A percentile compares a stretch with the other conserved stretches of the same genome.
phyloP scores from a whole-genome alignment of 2,113 vertebrate genomes.

The Catharus bicknelli region DNA sequence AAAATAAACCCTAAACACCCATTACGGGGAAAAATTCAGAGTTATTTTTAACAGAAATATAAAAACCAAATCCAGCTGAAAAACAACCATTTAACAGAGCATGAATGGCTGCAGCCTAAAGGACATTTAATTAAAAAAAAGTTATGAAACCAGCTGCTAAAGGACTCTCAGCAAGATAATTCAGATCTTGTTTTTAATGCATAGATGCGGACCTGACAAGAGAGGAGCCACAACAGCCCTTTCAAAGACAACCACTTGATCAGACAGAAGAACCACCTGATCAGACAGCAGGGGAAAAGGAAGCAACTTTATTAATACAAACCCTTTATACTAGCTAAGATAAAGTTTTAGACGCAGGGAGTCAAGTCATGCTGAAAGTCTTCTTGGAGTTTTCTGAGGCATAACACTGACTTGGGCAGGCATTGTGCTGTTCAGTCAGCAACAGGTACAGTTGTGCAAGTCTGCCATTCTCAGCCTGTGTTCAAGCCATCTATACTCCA shows the following conservation, averaged over 20 bases:
- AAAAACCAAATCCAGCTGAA: neutral
- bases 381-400: neutral
- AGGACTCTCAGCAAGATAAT: neutral
- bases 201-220: neutral
- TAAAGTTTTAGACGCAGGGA: neutral
- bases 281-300: neutral
- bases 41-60: neutral
- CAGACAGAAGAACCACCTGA: neutral
- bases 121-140: neutral
- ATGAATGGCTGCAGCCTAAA: neutral
- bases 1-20: neutral
- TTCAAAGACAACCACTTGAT: neutral
- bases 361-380: neutral
- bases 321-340: neutral
- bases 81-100: neutral
- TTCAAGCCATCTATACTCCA: neutral
- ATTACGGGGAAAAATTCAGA: neutral
- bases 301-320: neutral
- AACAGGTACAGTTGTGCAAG: neutral
- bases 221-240: neutral
- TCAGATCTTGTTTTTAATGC: neutral
- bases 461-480: neutral
- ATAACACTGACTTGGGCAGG: neutral
- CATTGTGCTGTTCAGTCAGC: neutral
- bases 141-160: neutral